Base-by-base conservation (phyloP, 2,888 invertebrate species). In the Bhutanitis thaidina region DNA sequence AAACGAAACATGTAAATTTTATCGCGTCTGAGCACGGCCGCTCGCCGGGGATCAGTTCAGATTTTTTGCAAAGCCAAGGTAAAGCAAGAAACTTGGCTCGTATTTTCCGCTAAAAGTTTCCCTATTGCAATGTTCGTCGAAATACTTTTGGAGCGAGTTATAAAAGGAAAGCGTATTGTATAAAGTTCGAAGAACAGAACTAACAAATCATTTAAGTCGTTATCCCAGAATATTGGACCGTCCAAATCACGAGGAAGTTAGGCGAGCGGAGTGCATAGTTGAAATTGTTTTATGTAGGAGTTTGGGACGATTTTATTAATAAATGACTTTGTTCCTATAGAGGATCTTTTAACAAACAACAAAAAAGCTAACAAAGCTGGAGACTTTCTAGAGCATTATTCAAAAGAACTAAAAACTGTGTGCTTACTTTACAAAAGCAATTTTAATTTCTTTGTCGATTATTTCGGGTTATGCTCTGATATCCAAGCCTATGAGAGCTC, bases 1-100 rank as follows among this genome's bases (percentile, higher is more conserved):
- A 79, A 80, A 76, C 74, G 80, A 83, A 85, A 84, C 84, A 88
- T 88, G 88, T 86, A 88, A 88, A 88, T 88, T 87, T 84, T 79
- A 86, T 83, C 81, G 82, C 71, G 80, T 80, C 84, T 80, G 76
- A 71, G 74, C 71, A 60, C 67, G 69, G 69, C 71, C 77, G 65
- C 63, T 63, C 67, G 69, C 59, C 63, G 76, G 77, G 79, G 45
- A 74, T 67, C 59, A 63, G 66, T 73, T 64, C 71, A 68, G 79
- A 77, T 83, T 87, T 87, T 58, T 63, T 71, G 12, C 12, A 34
- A 66, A 72, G 69, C 67, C 72, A 75, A 80, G 80, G 80, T 80
- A 79, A 80, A 80, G 72, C 65, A 69, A 69, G 80, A 87, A 34
- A 84, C 77, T 88, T 85, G 76, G 77, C 79, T 80, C 85, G 81